Base-by-base conservation (phyloP, 2,797 vertebrate genomes). In the Philypnodon macrostomus region DNA sequence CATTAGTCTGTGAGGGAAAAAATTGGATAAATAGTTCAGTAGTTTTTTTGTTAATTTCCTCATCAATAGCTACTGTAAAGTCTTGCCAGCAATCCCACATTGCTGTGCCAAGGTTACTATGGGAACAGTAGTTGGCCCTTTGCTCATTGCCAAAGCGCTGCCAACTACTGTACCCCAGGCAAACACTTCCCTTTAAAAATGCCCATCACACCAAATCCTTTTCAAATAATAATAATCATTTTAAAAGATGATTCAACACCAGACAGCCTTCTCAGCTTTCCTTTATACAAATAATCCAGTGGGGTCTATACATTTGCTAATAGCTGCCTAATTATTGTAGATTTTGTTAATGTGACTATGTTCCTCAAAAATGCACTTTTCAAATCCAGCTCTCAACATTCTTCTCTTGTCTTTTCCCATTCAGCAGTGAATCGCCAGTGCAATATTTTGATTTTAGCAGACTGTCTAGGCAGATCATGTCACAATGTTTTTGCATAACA, bases 401-500 rank as follows among this genome's bases (percentile, higher is more conserved):
- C 35, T n/a, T n/a, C n/a, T n/a, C n/a, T n/a, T 61, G 32, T 53
- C 40, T 31, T 8, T 50, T 58, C 34, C 18, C 1, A 24, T 21
- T 14, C 56, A 16, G 47, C 69, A 44, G 49, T 63, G 67, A 72
- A 31, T 66, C 53, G 50, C 52, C n/a, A 58, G 68, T 62, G 58
- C 58, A 77, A 58, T 68, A 57, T 76, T 82, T 76, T 67, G 45
- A 36, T 57, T 53, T 69, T 54, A 58, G 50, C 76, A 63, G 73
- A 74, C 63, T 72, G 71, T 79, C 76, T 75, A 15, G 29, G 63
- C 64, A 53, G 73, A 85, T 83, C 72, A 70, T 77, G 80, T 82
- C 83, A 73, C 42, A 53, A 33, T 75, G 74, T 82, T 76, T 70
- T 84, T 85, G 68, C 66, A 67, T 83, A 81, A 85, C 75, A 51